These are phyloP conservation scores for Poeciliopsis retropinna DNA, from an alignment of 2,113 vertebrate genomes.

Conservation along the genomic window DNA sequence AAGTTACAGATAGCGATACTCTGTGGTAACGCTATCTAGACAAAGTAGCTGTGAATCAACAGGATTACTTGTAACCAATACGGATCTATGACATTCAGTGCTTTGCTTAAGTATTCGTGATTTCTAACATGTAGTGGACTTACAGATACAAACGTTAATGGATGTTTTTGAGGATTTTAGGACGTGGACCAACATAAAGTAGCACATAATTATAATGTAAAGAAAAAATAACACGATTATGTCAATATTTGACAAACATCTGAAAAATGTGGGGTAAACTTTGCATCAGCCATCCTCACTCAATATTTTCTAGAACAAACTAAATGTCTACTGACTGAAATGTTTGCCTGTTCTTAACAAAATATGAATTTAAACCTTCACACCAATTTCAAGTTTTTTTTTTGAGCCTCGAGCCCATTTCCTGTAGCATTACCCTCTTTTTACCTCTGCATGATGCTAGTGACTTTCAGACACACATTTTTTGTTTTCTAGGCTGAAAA, in stretches of 20 bases:
- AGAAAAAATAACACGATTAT: neutral
- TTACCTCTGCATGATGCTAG: no score
- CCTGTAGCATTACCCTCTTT: no score
- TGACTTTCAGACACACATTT: no score
- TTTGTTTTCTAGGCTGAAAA: no score
- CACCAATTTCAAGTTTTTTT: no score
- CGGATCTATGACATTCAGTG: neutral
- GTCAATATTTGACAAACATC: neutral
- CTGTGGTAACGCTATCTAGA: conserved; percentile 22
- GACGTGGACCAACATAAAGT: neutral
- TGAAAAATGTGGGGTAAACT: neutral
- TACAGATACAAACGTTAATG: neutral
- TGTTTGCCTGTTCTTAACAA: no score
- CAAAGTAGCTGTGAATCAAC: conserved; percentile 23
- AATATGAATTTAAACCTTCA: no score
- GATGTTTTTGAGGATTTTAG: neutral
- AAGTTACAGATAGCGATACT: neutral
- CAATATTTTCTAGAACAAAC: neutral
- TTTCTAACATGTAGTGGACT: neutral
- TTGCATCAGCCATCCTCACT: neutral
- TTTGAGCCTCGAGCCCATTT: no score
- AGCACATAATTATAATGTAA: neutral
- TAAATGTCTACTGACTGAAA: no score
- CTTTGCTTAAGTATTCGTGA: neutral
- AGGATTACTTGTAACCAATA: conserved; percentile 12